Evolutionary conservation across 2,113 vertebrate genomes (phyloP).

Genomic region (Cyanocitta stelleri): DNA sequence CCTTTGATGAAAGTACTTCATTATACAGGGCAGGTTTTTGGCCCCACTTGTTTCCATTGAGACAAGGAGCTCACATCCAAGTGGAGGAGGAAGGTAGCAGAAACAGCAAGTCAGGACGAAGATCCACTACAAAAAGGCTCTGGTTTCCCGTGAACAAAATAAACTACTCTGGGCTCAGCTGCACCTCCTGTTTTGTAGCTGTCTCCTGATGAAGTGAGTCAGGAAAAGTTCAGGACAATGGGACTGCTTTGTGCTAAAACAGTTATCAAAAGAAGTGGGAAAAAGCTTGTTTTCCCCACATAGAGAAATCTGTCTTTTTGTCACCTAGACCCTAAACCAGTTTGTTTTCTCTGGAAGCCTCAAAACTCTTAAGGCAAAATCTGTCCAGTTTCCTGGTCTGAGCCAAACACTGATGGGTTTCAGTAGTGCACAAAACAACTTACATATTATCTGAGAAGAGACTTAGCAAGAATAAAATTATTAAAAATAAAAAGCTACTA

Average conservation of each 20-base stretch:
- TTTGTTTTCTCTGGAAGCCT: background rate
- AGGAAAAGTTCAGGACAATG: background rate
- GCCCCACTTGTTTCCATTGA: conserved; percentile 1
- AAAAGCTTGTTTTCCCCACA: background rate
- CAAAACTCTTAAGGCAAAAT: background rate
- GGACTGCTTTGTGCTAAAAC: background rate
- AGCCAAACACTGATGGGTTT: background rate
- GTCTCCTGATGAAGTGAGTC: background rate
- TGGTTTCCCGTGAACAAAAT: background rate
- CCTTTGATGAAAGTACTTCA: conserved; percentile 54
- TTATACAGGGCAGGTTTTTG: background rate
- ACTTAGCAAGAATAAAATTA: background rate
- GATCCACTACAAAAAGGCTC: background rate
- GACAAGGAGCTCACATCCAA: background rate
- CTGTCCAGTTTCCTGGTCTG: background rate
- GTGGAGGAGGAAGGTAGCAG: conserved; percentile 27
- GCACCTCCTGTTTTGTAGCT: background rate
- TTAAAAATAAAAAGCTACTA: background rate
- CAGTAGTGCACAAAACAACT: background rate
- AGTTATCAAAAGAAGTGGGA: background rate
- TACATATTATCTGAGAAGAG: background rate
- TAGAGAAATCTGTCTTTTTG: background rate
- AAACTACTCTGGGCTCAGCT: background rate
- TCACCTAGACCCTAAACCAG: background rate
- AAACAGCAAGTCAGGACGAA: conserved; percentile 43